Evolutionary conservation across 2,113 vertebrate species (phyloP).

Genomic region (Boulengeromyrus knoepffleri): DNA sequence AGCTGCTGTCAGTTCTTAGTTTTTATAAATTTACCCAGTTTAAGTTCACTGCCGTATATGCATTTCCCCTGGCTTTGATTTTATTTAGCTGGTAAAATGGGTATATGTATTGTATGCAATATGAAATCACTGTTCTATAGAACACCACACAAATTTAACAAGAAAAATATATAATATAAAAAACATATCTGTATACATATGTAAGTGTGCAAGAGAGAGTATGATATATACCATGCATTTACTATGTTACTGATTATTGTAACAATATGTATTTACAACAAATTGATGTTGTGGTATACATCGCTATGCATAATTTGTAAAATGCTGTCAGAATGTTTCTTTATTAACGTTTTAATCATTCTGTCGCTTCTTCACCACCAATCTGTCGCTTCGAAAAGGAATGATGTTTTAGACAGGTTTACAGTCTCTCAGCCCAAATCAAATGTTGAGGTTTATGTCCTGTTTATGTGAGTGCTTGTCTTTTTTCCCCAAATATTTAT

Average conservation of each 20-base stretch:
- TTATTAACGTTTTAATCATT: neutral
- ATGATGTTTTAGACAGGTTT: neutral
- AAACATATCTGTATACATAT: neutral
- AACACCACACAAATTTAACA: neutral
- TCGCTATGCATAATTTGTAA: neutral
- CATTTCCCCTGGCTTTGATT: neutral
- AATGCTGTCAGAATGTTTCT: neutral
- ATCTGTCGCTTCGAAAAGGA: neutral
- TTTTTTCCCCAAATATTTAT: conserved; percentile 9
- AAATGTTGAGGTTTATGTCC: neutral
- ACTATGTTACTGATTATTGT: neutral
- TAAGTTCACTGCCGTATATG: neutral
- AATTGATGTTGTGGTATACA: neutral
- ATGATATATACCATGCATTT: neutral
- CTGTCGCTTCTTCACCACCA: neutral
- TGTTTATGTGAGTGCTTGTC: conserved; percentile 1
- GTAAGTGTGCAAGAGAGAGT: neutral
- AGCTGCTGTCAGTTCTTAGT: neutral
- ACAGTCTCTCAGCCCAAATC: neutral
- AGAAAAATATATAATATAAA: neutral
- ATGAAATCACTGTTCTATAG: neutral
- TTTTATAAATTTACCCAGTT: neutral
- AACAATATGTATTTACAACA: neutral
- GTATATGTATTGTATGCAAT: neutral
- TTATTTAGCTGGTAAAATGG: neutral